phyloP scores from a whole-genome alignment of 1,140 invertebrate species.

The Leptinotarsa defecta region DNA sequence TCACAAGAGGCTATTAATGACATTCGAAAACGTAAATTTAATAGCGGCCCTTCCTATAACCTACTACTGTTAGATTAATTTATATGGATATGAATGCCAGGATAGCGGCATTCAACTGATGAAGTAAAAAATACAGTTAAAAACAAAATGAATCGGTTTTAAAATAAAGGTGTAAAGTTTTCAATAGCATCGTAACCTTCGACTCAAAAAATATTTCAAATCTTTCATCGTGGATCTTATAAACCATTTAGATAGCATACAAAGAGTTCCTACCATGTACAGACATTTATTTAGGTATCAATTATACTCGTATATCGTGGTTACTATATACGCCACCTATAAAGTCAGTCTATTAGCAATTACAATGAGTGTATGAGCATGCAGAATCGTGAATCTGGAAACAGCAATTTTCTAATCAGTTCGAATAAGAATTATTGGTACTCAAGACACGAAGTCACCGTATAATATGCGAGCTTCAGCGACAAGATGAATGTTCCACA shows the following conservation, averaged over 20 bases:
- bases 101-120: no score
- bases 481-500: slow-evolving; percentile 6
- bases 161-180: no score
- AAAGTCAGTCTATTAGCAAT: slow-evolving; percentile 23
- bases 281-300: slow-evolving; percentile 24
- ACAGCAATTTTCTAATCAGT: slow-evolving; percentile 28
- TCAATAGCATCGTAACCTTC: no score
- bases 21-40: no score
- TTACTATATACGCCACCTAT: slow-evolving; percentile 23
- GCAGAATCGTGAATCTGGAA: slow-evolving; percentile 21
- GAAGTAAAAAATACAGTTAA: no score
- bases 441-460: slow-evolving; percentile 14
- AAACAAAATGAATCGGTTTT: no score
- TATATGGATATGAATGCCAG: no score
- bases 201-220: no score
- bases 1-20: no score
- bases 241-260: not conserved
- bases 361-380: slow-evolving; percentile 26
- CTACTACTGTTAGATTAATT: no score
- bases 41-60: no score
- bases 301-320: slow-evolving; percentile 21
- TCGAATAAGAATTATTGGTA: slow-evolving; percentile 17
- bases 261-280: not conserved
- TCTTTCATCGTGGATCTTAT: not conserved
- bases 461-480: not conserved